Evolutionary conservation across 37 sponge, comb jelly and placozoan genomes (phyloP).

Genomic region (Oopsacas minuta): DNA sequence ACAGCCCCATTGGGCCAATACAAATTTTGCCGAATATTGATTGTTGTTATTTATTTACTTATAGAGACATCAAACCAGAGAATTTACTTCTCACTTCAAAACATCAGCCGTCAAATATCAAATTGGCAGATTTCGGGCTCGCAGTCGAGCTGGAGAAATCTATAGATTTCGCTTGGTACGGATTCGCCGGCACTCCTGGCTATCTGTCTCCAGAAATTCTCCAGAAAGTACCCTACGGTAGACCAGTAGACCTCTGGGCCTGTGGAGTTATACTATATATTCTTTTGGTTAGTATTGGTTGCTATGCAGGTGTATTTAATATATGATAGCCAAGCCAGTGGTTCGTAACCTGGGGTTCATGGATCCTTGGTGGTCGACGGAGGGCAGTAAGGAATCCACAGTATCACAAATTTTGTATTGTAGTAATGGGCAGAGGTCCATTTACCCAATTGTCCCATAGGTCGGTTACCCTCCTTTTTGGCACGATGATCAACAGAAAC

Average conservation of each 20-base stretch:
- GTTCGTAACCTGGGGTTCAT: too few species aligned
- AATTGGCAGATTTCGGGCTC: slow-evolving; percentile 94
- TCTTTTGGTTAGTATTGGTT: slow-evolving; percentile 48
- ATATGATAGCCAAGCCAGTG: too few species aligned
- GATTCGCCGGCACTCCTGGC: slow-evolving; percentile 80
- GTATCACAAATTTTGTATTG: neutral
- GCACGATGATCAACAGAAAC: slow-evolving; percentile 84
- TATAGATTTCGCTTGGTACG: slow-evolving; percentile 51
- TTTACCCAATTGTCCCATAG: too few species aligned
- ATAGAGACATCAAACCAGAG: slow-evolving; percentile 65
- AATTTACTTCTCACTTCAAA: slow-evolving; percentile 79
- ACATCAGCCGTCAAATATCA: slow-evolving; percentile 51
- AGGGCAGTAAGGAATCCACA: neutral
- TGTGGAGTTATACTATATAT: slow-evolving; percentile 98
- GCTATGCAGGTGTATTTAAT: too few species aligned
- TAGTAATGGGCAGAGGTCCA: too few species aligned
- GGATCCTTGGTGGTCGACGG: too few species aligned
- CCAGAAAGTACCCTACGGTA: slow-evolving; percentile 57
- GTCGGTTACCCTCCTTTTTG: slow-evolving; percentile 97
- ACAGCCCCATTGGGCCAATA: too few species aligned
- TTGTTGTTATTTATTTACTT: too few species aligned
- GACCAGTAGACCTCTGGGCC: slow-evolving; percentile 86
- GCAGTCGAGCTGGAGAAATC: slow-evolving; percentile 56
- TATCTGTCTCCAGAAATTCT: slow-evolving; percentile 87
- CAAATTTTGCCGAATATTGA: too few species aligned